Conservation (phyloP, 2,113 vertebrate species). For the Pangasianodon gigas region DNA sequence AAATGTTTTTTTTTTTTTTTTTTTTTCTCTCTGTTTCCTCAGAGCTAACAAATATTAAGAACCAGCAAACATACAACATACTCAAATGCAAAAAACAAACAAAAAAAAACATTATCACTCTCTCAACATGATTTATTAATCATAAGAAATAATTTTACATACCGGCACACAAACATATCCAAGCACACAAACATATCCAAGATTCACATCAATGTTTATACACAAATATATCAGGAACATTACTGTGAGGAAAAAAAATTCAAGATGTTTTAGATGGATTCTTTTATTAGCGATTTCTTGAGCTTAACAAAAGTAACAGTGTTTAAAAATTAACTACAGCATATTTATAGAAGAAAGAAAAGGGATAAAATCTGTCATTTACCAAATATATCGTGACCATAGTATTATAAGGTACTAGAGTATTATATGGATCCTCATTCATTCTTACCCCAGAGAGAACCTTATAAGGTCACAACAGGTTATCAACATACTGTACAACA, state of each 20-base stretch:
- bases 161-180: background rate
- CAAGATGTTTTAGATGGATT: background rate
- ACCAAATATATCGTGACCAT: background rate
- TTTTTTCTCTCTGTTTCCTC: background rate
- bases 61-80: background rate
- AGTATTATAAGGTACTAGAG: background rate
- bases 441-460: background rate
- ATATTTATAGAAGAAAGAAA: background rate
- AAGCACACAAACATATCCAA: background rate
- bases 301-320: background rate
- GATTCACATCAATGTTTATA: too few relatives aligned
- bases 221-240: background rate
- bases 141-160: background rate
- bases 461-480: background rate
- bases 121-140: background rate
- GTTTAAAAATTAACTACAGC: background rate
- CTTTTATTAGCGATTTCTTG: background rate
- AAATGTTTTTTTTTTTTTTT: background rate
- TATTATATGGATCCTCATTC: background rate
- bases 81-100: background rate
- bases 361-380: too few relatives aligned
- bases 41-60: background rate
- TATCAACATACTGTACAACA: background rate
- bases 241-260: background rate
- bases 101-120: background rate